Evolutionary conservation across 2,888 invertebrate species (phyloP), one percentile per base, ranked within the genome.

Genomic region (Pocota personata): DNA sequence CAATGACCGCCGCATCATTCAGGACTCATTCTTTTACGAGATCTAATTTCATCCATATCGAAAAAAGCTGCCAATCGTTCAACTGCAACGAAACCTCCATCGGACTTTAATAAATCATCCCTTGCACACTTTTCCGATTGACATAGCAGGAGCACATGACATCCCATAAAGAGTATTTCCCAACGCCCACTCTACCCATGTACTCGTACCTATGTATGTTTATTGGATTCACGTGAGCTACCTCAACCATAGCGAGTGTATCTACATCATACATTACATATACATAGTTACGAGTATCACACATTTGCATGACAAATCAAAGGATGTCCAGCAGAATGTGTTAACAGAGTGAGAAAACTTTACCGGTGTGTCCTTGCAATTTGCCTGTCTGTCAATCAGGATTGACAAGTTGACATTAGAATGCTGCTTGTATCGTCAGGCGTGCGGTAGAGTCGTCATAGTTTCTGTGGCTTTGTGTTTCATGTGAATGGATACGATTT

Each of bases 251-350:
- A 19, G 7, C 14, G 3, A 50, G 12, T 16, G 24, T 12, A 46
- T 16, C 6, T 5, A 10, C 4, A 7, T n/a, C 7, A 12, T 12
- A 10, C 27, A 16, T 2, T n/a, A 19, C 7, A n/a, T 16, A 30
- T 14, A 2, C 16, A 10, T 7, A 35, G 14, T 16, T 7, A 32
- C 19, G 19, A 32, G 52, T 57, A 16, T 46, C 48, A 58, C 69
- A 62, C 69, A 52, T 78, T 78, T 78, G 62, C 60, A 62, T 78
- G 69, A 62, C 71, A 78, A 78, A 71, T 78, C 71, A 71, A 78
- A 46, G 52, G 52, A 62, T 69, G 55, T 78, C 43, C 55, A 1
- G 35, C 50, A 19, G 52, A 62, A 69, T 19, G 48, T 77, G 50
- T 12, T 50, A 52, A 58, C 32, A 58, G 48, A 19, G 32, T 48